Conservation (phyloP, 2,888 invertebrate species). For the Lasioglossum calceatum region DNA sequence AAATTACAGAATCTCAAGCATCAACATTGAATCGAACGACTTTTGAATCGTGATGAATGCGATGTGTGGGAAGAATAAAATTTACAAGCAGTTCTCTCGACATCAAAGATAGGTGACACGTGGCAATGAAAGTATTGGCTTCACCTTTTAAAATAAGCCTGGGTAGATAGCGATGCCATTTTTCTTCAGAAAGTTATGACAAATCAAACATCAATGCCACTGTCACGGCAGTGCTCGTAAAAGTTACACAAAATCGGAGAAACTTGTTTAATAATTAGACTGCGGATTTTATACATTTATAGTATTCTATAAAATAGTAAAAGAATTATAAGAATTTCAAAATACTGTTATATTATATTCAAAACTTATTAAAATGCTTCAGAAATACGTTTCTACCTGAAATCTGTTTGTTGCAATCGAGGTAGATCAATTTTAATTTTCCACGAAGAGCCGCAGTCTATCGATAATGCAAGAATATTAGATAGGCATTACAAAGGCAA, state of each 20-base stretch:
- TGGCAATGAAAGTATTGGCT: neutral
- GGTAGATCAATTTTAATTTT: neutral
- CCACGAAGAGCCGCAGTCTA: neutral
- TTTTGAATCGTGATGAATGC: neutral
- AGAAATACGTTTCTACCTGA: too few relatives aligned
- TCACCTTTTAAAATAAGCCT: neutral
- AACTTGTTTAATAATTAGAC: neutral
- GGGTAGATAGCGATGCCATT: neutral
- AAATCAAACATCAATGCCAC: neutral
- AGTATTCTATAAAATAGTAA: neutral
- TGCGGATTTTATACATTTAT: neutral
- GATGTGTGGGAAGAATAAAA: neutral
- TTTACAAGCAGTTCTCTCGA: neutral
- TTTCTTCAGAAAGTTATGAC: neutral
- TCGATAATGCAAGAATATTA: neutral
- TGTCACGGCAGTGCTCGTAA: neutral
- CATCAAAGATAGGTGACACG: neutral
- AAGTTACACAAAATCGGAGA: neutral
- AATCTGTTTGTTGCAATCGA: too few relatives aligned
- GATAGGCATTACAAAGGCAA: too few relatives aligned
- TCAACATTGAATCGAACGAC: neutral
- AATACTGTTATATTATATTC: neutral
- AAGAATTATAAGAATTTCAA: neutral
- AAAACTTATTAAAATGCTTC: neutral
- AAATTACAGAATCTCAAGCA: neutral